phyloP scores from a whole-genome alignment of 2,113 vertebrate genomes.

The Xyrauchen texanus region DNA sequence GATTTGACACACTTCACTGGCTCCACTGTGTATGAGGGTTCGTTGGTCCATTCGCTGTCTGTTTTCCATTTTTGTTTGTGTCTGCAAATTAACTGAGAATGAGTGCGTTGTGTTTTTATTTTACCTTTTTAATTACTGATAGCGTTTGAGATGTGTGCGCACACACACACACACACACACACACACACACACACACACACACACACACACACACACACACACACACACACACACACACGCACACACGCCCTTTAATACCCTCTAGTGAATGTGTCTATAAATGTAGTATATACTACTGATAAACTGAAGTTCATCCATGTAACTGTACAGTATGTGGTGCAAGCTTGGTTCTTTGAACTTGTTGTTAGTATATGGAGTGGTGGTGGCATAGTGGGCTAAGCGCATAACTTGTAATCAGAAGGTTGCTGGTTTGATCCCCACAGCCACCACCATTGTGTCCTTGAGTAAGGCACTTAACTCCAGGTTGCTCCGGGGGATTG shows the following conservation, averaged over 20 bases:
- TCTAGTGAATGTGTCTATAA: not conserved
- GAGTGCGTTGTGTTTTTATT: conserved; percentile 51
- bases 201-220: not conserved
- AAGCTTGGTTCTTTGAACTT: too few relatives aligned
- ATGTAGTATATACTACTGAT: too few relatives aligned
- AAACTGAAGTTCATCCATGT: too few relatives aligned
- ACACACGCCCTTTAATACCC: not conserved
- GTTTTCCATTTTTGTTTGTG: conserved; percentile 69
- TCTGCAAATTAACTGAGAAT: conserved; percentile 63
- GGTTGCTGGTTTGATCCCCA: too few relatives aligned
- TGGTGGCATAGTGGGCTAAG: too few relatives aligned
- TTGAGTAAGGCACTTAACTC: too few relatives aligned
- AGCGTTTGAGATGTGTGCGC: conserved; percentile 33
- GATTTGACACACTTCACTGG: conserved; percentile 67
- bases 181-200: conserved; percentile 14
- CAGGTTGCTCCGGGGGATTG: too few relatives aligned
- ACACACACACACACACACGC: conserved; percentile 16
- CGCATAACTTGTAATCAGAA: too few relatives aligned
- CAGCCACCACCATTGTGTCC: too few relatives aligned
- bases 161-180: conserved; percentile 17
- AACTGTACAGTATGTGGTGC: too few relatives aligned
- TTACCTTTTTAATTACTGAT: conserved; percentile 60
- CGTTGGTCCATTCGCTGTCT: conserved; percentile 55
- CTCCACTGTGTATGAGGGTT: conserved; percentile 55
- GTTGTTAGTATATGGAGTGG: too few relatives aligned